Base-by-base conservation (phyloP, 2,113 vertebrate species). In the Oenanthe oenanthe region DNA sequence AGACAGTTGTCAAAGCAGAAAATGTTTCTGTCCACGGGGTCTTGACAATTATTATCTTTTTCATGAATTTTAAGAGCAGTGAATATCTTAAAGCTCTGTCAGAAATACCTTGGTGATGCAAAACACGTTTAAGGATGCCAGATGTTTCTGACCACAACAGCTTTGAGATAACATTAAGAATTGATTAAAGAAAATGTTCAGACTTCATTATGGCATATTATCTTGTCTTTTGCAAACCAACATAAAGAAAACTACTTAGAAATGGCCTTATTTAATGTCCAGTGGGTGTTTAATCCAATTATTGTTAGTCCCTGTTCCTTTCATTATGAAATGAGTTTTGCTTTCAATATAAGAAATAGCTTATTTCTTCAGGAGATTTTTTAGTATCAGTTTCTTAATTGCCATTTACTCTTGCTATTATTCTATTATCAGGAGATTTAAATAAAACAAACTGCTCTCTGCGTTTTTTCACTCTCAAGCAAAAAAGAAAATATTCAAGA, bases 1-100 rank as follows among this genome's bases (percentile, higher is more conserved):
- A 84, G n/a, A 50, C 92, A 67, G 45, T 88, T 95, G 87, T 97
- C 95, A 97, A 96, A 96, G 82, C 28, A 95, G 73, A 96, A 97
- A 97, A 96, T 79, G 68, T 65, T 89, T 88, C 72, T 88, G 53
- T 85, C 54, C 67, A 88, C 79, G 75, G 94, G 58, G 43, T 83
- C 73, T 94, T 96, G 77, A 56, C 73, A 53, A 95, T 60, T 91
- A 85, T 89, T 96, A 89, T 71, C 36, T 83, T 28, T 75, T 75
- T 58, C 67, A 95, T 86, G 40, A 87, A 94, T 96, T 92, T 95
- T 85, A 94, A 89, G 31, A 89, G 36, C 28, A 57, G 40, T 68
- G 56, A 84, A 48, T 73, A 57, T 45, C 73, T 60, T 74, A 29
- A 66, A 72, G 6, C 32, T 63, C 18, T 87, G 66, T 87, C 68